Base-by-base conservation (phyloP, 2,888 invertebrate species). In the Agrotis clavis region DNA sequence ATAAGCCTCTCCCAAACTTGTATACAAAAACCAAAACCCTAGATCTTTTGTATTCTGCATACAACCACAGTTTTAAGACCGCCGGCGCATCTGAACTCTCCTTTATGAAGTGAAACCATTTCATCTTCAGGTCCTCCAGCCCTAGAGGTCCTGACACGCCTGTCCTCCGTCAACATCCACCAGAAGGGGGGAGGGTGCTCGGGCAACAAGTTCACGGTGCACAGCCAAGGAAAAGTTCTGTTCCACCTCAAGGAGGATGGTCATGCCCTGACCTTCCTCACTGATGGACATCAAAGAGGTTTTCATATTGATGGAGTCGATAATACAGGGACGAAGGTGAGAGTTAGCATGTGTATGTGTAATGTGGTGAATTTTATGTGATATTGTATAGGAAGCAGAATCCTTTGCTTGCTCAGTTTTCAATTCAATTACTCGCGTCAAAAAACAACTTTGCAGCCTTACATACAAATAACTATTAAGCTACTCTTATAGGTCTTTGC, bases 251-350 rank as follows among this genome's bases (percentile, higher is more conserved):
- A 76, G 53, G 79, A 79, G 25, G 71, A 76, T 21, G 56, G 67
- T 35, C 56, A 56, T n/a, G 81, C 56, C 11, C 41, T 80, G 16
- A 67, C 66, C 2, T 71, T 76, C 56, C 60, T 80, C 9, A 0
- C 51, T 0, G 0, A 25, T 4, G 79, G 81, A 5, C 9, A 4
- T 6, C 67, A 1, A 16, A 71, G 79, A 35, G 71, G 71, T 14
- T 79, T 79, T 41, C 45, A 51, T 7, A 79, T 79, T 11, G 9
- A 80, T 11, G 81, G 56, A 4, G 48, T 80, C 35, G 79, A 79
- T 14, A 59, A 51, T 14, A 2, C 47, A 11, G 79, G 71, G 14
- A 64, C n/a, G 35, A 56, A 45, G 47, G 79, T 79, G 47, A 79
- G 76, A n/a, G 30, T 13, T 11, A 71, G 1, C 41, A 50, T n/a